Evolutionary conservation across 2,113 vertebrate genomes (phyloP), one percentile per base, ranked within the genome.

Genomic region (Epinephelus cyanopodus): DNA sequence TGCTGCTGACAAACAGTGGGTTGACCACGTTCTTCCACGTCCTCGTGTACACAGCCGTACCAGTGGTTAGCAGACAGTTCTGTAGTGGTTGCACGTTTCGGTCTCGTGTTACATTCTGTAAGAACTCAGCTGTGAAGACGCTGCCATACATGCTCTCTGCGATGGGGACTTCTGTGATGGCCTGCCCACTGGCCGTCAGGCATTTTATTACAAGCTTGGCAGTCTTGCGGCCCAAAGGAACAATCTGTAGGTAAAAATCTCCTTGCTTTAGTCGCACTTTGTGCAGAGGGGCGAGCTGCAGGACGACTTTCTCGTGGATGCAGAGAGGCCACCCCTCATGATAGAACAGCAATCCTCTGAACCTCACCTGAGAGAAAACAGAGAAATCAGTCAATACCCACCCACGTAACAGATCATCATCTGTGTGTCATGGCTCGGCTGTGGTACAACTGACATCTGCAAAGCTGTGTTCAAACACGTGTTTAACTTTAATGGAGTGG

Each of bases 241-340:
- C 95, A 14, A 96, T 86, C 85, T 97, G 96, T 10, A 97, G 89
- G 82, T 96, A 96, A 90, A 97, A 97, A 90, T 97, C 96, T 39
- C 96, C 95, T 42, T 94, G 95, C 85, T 94, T 94, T 71, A 96
- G 93, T 69, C 93, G 89, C 10, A 96, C 96, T 88, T 95, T 96
- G 74, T 95, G 95, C 78, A 97, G 92, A 7, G 96, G 95, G 0
- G 95, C 93, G 3, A 97, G 92, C 90, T 96, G 96, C 74, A 97
- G 89, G 67, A 96, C 88, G 4, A 97, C 93, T 82, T 97, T 96
- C 77, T 96, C 96, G 10, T 95, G 93, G 79, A 96, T 89, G 87
- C 96, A 96, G 78, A 97, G 91, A 0, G 96, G 97, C 96, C 96
- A 97, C 13, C 96, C 96, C 87, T 96, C 95, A 61, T 97, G 95